A percentile compares a stretch with the other conserved stretches of the same genome.
These are phyloP conservation scores for Staurois parvus DNA, from an alignment of 2,797 vertebrate species.

Conservation along the genomic window DNA sequence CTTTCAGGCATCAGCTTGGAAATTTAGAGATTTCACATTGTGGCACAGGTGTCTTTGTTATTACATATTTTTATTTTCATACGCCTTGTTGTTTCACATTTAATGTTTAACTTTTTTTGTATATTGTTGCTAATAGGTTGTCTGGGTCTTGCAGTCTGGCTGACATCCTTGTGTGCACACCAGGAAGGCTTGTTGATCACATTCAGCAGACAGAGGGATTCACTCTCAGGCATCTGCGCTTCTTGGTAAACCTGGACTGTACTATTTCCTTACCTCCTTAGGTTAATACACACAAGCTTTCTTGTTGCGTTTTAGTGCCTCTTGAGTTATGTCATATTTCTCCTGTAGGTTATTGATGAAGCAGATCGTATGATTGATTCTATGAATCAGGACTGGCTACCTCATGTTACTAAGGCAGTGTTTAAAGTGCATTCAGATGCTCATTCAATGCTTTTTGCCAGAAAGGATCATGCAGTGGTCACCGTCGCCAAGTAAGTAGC, in stretches of 20 bases:
- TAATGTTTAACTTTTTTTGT: not conserved
- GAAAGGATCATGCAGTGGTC: slow-evolving; percentile 72
- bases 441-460: slow-evolving; percentile 73
- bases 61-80: slow-evolving; percentile 1
- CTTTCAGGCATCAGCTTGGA: no score
- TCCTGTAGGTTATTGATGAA: slow-evolving; percentile 88
- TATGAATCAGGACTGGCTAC: slow-evolving; percentile 94
- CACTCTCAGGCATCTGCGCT: slow-evolving; percentile 86
- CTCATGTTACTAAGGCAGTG: slow-evolving; percentile 83
- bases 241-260: slow-evolving; percentile 80
- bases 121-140: slow-evolving; percentile 64
- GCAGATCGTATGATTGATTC: slow-evolving; percentile 96
- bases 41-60: no score
- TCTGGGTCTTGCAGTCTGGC: slow-evolving; percentile 80
- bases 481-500: slow-evolving; percentile 85
- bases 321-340: not conserved
- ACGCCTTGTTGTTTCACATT: not conserved
- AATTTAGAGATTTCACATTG: no score
- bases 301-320: not conserved
- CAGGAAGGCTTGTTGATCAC: slow-evolving; percentile 94
- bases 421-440: slow-evolving; percentile 66
- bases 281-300: not conserved
- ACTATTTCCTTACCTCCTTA: not conserved
- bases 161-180: slow-evolving; percentile 92
- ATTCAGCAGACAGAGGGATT: slow-evolving; percentile 86